These are phyloP conservation scores for Tetramorium parvispinum DNA, from an alignment of 1,140 invertebrate species.

Conservation along the genomic window DNA sequence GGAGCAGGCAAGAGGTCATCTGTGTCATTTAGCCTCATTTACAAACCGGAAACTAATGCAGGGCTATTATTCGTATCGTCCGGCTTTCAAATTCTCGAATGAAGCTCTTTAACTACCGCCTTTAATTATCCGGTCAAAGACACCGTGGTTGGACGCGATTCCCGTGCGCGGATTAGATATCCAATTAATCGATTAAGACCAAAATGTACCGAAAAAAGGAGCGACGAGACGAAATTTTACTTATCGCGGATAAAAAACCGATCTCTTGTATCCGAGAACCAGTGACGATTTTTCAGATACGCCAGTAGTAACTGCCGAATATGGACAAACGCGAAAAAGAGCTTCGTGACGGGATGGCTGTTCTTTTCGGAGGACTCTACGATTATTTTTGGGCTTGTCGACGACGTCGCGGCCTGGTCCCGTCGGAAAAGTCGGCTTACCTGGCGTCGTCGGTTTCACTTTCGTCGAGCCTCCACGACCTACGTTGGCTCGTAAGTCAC, in stretches of 20 bases:
- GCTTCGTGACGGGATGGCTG: background rate
- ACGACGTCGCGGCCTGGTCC: conserved; percentile 22
- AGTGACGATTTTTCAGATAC: background rate
- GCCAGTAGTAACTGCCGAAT: background rate
- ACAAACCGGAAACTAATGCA: background rate
- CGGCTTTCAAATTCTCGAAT: conserved; percentile 5
- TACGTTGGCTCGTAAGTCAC: conserved; percentile 59
- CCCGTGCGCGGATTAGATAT: background rate
- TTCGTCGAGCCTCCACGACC: conserved; percentile 19
- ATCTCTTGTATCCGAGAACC: background rate
- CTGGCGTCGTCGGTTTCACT: conserved; percentile 27
- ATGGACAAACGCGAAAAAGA: background rate
- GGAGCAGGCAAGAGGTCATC: conserved; percentile 16
- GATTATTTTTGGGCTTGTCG: background rate
- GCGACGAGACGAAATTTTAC: background rate
- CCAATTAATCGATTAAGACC: background rate
- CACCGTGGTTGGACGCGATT: background rate
- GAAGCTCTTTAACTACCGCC: background rate
- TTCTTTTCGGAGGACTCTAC: background rate
- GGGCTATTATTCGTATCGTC: background rate
- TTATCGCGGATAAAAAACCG: background rate
- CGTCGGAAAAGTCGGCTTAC: conserved; percentile 54
- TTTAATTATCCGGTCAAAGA: background rate
- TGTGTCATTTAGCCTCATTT: conserved; percentile 14
- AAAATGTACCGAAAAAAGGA: background rate